Evolutionary conservation across 2,113 vertebrate species (phyloP), one percentile per base, ranked within the genome.

Genomic region (Athene cunicularia): DNA sequence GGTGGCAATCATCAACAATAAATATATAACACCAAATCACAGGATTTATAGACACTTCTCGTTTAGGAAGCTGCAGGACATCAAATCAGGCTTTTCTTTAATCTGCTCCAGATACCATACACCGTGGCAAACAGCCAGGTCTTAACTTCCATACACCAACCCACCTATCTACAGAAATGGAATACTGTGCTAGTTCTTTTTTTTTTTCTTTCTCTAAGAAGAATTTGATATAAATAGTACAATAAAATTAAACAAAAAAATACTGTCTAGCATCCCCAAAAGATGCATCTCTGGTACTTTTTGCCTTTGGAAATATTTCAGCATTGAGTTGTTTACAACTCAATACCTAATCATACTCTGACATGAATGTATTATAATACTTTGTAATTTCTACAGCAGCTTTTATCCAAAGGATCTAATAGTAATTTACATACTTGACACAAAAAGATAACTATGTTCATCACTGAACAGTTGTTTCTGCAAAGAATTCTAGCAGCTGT

Each of bases 401-500:
- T 80, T 92, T 80, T 59, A 92, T 71, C n/a, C 60, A 92, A 45
- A 83, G 52, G 30, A 68, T 79, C 45, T 64, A 39, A 72, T 39
- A 86, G n/a, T 68, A 68, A 90, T 92, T 93, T 94, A 80, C 30
- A 67, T 76, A 80, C 19, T 73, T 45, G 35, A 80, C 39, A 86
- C 32, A 60, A 67, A 72, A 82, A 82, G 24, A 55, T 82, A 79
- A 76, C 39, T 58, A 56, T 47, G 85, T 17, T 92, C 32, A 90
- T 71, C 20, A 86, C 45, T 81, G 49, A 92, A 71, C 32, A 60
- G 76, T 70, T 83, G 32, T 49, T 73, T 91, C 71, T 80, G 52
- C 73, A 92, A 94, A 90, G 81, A 90, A 80, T 86, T 90, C 55
- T 60, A 79, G 60, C 50, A 92, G 72, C 72, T 83, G 52, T 75